Percentiles rank a stretch among this genome's conserved stretches.
These are phyloP conservation scores for Gallinago nigripennis DNA, from an alignment of 2,797 vertebrate species.

Conservation along the genomic window DNA sequence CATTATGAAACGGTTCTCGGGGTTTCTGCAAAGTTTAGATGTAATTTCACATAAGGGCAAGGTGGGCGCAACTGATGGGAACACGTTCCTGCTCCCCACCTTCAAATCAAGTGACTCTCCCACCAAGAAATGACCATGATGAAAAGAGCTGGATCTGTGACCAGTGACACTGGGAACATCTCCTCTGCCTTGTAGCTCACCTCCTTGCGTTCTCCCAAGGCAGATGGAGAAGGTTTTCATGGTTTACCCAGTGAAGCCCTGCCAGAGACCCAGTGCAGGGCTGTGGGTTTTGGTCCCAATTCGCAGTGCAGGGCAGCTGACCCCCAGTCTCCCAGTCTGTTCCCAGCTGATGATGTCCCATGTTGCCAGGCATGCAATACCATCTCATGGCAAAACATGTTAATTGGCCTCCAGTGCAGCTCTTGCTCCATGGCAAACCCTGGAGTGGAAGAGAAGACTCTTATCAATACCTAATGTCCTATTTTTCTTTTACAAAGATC, in stretches of 20 bases:
- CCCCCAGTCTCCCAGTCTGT: background rate
- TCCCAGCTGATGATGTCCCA: background rate
- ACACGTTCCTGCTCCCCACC: background rate
- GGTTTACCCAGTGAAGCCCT: background rate
- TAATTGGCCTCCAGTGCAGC: background rate
- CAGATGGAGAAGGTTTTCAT: background rate
- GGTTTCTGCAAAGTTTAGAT: background rate
- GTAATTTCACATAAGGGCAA: background rate
- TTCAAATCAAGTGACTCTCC: background rate
- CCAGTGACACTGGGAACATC: background rate
- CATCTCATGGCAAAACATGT: rapidly evolving
- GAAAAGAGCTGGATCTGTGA: background rate
- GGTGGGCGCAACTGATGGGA: background rate
- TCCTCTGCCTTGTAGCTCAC: background rate
- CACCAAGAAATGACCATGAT: background rate
- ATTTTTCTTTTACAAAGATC: background rate
- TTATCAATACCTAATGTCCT: too few relatives aligned
- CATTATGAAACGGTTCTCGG: background rate
- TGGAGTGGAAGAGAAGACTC: background rate
- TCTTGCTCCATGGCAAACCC: background rate
- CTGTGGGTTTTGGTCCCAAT: background rate
- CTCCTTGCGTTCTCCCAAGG: background rate
- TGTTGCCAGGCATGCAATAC: rapidly evolving
- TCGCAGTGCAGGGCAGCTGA: rapidly evolving
- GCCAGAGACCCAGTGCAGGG: rapidly evolving